A percentile compares a stretch with the other conserved stretches of the same genome.
Conservation (phyloP, 2,797 vertebrate species). For the Molossus molossus region DNA sequence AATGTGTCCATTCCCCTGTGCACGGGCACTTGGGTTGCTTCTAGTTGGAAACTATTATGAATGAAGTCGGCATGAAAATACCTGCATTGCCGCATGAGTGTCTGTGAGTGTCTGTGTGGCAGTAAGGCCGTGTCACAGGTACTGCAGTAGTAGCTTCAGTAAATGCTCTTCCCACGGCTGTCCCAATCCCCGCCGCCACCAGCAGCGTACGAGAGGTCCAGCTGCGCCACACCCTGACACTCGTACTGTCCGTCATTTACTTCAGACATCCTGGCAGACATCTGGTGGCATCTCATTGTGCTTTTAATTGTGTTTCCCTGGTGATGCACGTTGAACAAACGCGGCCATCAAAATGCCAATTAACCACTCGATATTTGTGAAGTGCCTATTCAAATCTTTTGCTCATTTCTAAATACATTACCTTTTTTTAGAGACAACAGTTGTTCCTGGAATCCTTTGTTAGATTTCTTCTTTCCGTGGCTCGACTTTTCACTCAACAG, state of each 20-base stretch:
- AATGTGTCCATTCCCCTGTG: background rate
- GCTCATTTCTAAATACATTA: background rate
- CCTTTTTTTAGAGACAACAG: background rate
- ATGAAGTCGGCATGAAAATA: background rate
- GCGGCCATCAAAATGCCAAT: background rate
- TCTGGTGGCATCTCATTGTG: background rate
- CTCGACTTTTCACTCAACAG: background rate
- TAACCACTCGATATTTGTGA: background rate
- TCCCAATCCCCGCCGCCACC: background rate
- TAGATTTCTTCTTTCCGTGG: background rate
- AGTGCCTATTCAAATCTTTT: background rate
- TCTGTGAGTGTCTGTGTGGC: background rate
- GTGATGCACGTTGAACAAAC: background rate
- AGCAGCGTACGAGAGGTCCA: fast-evolving
- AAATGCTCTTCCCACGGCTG: fast-evolving
- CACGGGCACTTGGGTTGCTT: background rate
- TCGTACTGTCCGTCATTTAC: background rate
- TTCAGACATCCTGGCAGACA: too few species aligned
- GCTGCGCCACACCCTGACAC: background rate
- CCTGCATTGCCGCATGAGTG: fast-evolving
- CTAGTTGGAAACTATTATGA: background rate
- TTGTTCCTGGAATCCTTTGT: background rate
- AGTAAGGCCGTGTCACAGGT: background rate
- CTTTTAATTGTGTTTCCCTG: background rate
- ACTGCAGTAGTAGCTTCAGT: background rate